These are phyloP conservation scores for Acinonyx jubatus DNA, from an alignment of 2,113 vertebrate genomes.

Conservation along the genomic window DNA sequence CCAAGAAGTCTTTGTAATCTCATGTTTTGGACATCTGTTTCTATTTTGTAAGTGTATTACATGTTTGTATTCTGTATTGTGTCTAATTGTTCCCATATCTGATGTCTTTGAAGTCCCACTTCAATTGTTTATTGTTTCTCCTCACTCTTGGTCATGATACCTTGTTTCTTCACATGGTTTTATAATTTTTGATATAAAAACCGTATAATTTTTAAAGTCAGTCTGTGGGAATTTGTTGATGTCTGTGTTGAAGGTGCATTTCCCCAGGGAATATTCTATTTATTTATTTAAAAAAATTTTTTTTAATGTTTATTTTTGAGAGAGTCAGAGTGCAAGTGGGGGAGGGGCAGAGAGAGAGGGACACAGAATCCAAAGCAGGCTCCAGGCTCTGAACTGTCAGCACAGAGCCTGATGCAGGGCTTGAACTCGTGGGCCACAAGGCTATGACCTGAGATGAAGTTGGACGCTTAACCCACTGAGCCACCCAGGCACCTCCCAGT, in stretches of 20 bases:
- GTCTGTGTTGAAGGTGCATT: background rate
- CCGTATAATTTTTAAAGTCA: background rate
- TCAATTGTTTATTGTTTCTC: background rate
- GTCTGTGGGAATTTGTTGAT: background rate
- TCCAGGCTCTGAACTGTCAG: no score
- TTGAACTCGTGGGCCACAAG: no score
- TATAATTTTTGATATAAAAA: background rate
- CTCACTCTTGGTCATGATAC: background rate
- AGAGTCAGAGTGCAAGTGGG: no score
- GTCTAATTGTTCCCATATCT: background rate
- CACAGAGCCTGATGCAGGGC: no score
- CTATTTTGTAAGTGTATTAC: background rate
- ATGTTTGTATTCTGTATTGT: background rate
- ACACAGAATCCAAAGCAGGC: no score
- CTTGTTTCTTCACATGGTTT: background rate
- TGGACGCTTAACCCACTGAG: no score
- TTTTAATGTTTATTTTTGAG: no score
- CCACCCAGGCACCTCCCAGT: no score
- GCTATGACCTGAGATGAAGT: no score
- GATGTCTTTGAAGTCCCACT: background rate
- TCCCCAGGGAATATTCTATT: no score
- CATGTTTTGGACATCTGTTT: background rate
- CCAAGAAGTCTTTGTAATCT: background rate
- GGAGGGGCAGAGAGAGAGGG: no score
- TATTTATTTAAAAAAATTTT: no score